Conservation (phyloP, 2,888 invertebrate genomes). For the Apamea anceps region DNA sequence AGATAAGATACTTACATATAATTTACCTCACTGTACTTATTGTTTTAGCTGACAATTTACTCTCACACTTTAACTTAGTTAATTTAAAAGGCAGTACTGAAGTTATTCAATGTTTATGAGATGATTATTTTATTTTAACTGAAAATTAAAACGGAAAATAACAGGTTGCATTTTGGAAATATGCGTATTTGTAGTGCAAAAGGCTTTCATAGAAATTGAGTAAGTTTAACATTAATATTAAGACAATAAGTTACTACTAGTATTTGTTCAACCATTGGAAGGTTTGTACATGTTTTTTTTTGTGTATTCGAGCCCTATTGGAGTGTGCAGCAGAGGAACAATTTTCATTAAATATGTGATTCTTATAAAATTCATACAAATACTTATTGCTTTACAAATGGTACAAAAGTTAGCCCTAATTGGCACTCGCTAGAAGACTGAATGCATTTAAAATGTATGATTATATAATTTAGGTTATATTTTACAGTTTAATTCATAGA, state of each 20-base stretch:
- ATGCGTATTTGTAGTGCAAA: neutral
- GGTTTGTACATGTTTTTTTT: neutral
- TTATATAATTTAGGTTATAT: constrained; percentile 5
- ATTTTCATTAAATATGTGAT: constrained; percentile 9
- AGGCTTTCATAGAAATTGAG: constrained; percentile 5
- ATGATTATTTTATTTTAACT: neutral
- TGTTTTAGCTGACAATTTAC: constrained; percentile 21
- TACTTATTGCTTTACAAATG: constrained; percentile 23
- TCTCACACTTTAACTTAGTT: constrained; percentile 7
- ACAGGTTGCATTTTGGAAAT: neutral
- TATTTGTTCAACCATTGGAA: constrained; percentile 15
- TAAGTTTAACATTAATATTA: constrained; percentile 11
- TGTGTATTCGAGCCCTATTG: constrained; percentile 13
- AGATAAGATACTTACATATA: constrained; percentile 18
- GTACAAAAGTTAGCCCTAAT: constrained; percentile 44
- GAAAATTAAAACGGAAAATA: neutral
- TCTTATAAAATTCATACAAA: constrained; percentile 24
- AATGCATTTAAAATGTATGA: constrained; percentile 12
- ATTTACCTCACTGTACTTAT: constrained; percentile 17
- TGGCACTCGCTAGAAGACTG: constrained; percentile 51
- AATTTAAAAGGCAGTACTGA: constrained; percentile 6
- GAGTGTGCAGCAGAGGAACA: neutral
- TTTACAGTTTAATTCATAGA: constrained; percentile 12
- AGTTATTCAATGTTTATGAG: neutral
- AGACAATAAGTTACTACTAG: constrained; percentile 1